Conservation (phyloP, 1,140 invertebrate genomes). For the Achroia grisella region DNA sequence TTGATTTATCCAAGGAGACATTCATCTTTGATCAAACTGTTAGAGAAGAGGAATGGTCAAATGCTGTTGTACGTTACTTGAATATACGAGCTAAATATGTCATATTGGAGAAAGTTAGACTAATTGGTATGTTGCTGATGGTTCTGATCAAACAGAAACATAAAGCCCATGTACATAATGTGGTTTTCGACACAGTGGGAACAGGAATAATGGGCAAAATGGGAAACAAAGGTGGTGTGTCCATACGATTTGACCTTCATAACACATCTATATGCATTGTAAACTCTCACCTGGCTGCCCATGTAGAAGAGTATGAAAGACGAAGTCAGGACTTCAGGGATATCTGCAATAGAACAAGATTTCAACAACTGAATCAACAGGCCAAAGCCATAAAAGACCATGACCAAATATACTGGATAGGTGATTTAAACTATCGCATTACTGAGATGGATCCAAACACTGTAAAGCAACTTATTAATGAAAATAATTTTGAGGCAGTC, state of each 20-base stretch:
- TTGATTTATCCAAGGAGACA: constrained; percentile 95
- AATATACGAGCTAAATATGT: constrained; percentile 79
- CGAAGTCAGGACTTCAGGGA: constrained; percentile 97
- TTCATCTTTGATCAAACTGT: constrained; percentile 95
- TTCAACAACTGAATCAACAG: constrained; percentile 73
- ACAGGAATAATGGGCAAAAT: constrained; percentile 97
- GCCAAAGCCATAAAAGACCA: constrained; percentile 93
- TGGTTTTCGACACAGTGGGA: constrained; percentile 87
- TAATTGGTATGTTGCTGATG: constrained; percentile 95
- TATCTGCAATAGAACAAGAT: constrained; percentile 77
- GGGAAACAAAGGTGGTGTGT: constrained; percentile 99
- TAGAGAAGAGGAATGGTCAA: constrained; percentile 92
- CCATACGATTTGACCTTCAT: constrained; percentile 92
- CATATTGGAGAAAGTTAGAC: constrained; percentile 85
- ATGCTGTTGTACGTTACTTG: constrained; percentile 50
- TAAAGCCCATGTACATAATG: constrained; percentile 81
- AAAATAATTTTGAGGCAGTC: constrained; percentile 80
- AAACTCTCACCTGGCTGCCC: constrained; percentile 97
- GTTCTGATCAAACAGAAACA: constrained; percentile 89
- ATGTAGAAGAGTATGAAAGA: constrained; percentile 94
- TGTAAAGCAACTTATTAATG: constrained; percentile 83
- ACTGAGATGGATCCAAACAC: constrained; percentile 82
- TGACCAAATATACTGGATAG: constrained; percentile 97
- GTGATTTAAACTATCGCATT: constrained; percentile 97
- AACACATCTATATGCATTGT: constrained; percentile 97